phyloP scores from a whole-genome alignment of 2,888 invertebrate genomes.

The Phania funesta region DNA sequence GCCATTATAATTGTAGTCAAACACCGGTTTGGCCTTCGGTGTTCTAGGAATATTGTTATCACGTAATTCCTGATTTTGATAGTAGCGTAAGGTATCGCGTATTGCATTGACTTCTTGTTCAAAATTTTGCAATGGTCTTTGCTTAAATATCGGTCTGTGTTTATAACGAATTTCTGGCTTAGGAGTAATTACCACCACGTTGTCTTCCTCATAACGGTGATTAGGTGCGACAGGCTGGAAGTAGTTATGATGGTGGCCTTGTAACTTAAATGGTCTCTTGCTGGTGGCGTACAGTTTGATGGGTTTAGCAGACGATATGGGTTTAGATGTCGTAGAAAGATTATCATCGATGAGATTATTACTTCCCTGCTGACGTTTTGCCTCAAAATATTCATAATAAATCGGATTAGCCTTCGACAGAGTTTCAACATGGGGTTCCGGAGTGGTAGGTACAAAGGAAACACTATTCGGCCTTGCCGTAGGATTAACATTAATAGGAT shows the following conservation, averaged over 20 bases:
- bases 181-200: slow-evolving; percentile 81
- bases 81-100: slow-evolving; percentile 85
- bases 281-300: slow-evolving; percentile 70
- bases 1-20: slow-evolving; percentile 88
- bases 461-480: slow-evolving; percentile 71
- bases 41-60: slow-evolving; percentile 76
- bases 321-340: slow-evolving; percentile 69
- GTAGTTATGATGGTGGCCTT: slow-evolving; percentile 67
- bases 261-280: slow-evolving; percentile 73
- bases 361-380: slow-evolving; percentile 75
- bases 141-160: slow-evolving; percentile 63
- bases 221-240: slow-evolving; percentile 67
- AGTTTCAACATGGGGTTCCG: slow-evolving; percentile 70
- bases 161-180: slow-evolving; percentile 81
- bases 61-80: slow-evolving; percentile 82
- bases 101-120: slow-evolving; percentile 85
- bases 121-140: slow-evolving; percentile 81
- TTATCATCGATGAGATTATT: slow-evolving; percentile 74
- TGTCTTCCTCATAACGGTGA: slow-evolving; percentile 72
- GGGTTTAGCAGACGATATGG: slow-evolving; percentile 68
- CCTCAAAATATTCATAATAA: slow-evolving; percentile 80
- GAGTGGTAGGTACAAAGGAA: slow-evolving; percentile 76
- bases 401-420: slow-evolving; percentile 79
- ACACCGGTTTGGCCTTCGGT: slow-evolving; percentile 82
- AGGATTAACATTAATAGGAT: slow-evolving; percentile 72